These are phyloP conservation scores for Synanthedon andrenaeformis DNA, from an alignment of 2,888 invertebrate genomes.

Conservation along the genomic window DNA sequence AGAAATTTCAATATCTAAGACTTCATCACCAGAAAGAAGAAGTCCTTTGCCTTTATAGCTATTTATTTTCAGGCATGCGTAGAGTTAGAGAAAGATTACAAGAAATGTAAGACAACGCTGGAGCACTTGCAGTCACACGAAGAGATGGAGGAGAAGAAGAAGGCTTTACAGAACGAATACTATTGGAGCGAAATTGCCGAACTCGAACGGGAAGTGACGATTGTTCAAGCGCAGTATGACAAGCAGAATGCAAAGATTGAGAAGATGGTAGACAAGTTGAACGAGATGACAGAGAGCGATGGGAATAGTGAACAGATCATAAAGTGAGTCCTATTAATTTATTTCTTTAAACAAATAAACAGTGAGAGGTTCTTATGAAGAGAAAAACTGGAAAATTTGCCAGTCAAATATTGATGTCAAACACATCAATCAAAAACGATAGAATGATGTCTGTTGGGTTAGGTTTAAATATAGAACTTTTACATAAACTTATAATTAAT, in stretches of 20 bases:
- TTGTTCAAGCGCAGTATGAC: slow-evolving; percentile 50
- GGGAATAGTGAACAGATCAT: slow-evolving; percentile 45
- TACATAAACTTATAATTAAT: too few relatives aligned
- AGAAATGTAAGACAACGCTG: slow-evolving; percentile 66
- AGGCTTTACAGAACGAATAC: slow-evolving; percentile 67
- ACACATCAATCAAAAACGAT: too few relatives aligned
- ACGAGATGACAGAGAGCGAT: slow-evolving; percentile 37
- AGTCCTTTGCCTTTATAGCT: not conserved
- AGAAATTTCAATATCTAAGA: too few relatives aligned
- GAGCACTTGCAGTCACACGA: slow-evolving; percentile 68
- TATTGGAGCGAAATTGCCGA: slow-evolving; percentile 62
- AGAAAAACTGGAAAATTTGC: too few relatives aligned
- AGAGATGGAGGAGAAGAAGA: slow-evolving; percentile 54
- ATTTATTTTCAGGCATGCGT: slow-evolving; percentile 30
- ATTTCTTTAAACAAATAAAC: not conserved
- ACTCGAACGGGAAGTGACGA: slow-evolving; percentile 33
- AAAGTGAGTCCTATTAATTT: slow-evolving; percentile 35
- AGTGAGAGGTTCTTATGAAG: too few relatives aligned
- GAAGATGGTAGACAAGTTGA: slow-evolving; percentile 39
- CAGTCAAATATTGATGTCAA: too few relatives aligned
- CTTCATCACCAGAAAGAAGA: too few relatives aligned
- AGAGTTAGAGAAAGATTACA: slow-evolving; percentile 54
- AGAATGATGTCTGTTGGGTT: too few relatives aligned
- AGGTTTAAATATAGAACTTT: too few relatives aligned
- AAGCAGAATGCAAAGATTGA: slow-evolving; percentile 51